Conservation (phyloP, 2,797 vertebrate genomes). For the Spea hammondii region DNA sequence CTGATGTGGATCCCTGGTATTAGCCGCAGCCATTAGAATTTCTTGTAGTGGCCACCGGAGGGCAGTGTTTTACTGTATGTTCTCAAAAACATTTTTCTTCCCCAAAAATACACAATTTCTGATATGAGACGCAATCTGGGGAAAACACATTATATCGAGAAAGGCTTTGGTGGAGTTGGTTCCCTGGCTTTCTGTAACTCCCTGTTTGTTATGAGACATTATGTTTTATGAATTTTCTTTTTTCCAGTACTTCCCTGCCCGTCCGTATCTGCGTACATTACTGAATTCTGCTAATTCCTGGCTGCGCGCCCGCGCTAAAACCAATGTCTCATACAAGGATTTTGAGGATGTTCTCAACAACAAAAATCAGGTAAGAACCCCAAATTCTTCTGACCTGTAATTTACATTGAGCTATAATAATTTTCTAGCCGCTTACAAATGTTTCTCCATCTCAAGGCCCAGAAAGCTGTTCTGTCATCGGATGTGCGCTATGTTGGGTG, state of each 20-base stretch:
- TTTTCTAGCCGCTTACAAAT: too few species aligned
- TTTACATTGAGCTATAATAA: background rate
- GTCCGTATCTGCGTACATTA: conserved; percentile 72
- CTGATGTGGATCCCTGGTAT: too few species aligned
- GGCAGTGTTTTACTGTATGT: conserved; percentile 38
- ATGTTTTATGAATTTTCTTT: background rate
- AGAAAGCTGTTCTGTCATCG: conserved; percentile 68
- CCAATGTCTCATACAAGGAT: conserved; percentile 67
- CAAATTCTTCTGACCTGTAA: background rate
- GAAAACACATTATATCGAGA: too few species aligned
- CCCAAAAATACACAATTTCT: too few species aligned
- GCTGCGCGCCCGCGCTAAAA: conserved; percentile 65
- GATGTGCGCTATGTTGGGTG: conserved; percentile 83
- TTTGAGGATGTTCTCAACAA: conserved; percentile 74
- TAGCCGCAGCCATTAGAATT: too few species aligned
- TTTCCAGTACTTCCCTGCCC: conserved; percentile 81
- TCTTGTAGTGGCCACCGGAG: conserved; percentile 60
- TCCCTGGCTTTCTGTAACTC: too few species aligned
- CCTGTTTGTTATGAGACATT: too few species aligned
- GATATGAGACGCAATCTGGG: too few species aligned
- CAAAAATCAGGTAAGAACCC: conserved; percentile 67
- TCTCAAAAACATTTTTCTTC: too few species aligned
- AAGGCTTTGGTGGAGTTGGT: too few species aligned
- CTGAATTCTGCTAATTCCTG: conserved; percentile 67
- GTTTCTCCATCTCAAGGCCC: conserved; percentile 58